phyloP scores from a whole-genome alignment of 2,797 vertebrate genomes.

The Vespertilio murinus region DNA sequence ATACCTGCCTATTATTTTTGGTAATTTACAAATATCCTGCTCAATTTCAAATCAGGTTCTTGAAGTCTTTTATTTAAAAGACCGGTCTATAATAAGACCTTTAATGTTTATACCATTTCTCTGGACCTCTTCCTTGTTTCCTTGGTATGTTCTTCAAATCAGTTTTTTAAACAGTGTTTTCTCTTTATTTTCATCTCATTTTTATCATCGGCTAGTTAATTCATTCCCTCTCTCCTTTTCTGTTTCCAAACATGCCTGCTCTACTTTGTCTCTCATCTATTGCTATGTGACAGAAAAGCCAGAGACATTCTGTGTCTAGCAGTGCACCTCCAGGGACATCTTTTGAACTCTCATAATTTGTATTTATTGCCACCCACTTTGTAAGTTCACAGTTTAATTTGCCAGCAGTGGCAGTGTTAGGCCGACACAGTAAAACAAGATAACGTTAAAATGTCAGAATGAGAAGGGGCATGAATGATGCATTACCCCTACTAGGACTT shows the following conservation, averaged over 20 bases:
- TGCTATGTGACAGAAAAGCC: conserved; percentile 86
- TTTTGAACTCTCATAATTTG: conserved; percentile 88
- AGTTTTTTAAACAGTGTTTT: conserved; percentile 65
- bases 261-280: conserved; percentile 85
- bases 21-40: background rate
- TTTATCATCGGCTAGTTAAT: conserved; percentile 83
- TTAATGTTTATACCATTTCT: conserved; percentile 61
- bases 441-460: conserved; percentile 90
- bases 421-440: conserved; percentile 90
- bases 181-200: conserved; percentile 79
- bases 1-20: background rate
- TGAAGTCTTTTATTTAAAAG: background rate
- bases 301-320: conserved; percentile 85
- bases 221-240: conserved; percentile 68
- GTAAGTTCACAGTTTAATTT: conserved; percentile 90
- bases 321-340: conserved; percentile 86
- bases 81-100: background rate
- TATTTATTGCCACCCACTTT: conserved; percentile 88
- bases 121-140: conserved; percentile 67
- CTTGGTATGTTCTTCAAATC: conserved; percentile 57
- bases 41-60: conserved; percentile 22
- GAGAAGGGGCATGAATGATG: conserved; percentile 88
- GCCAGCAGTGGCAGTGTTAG: conserved; percentile 88
- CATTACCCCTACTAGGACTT: conserved; percentile 88
- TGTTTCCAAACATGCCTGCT: conserved; percentile 60